These are phyloP conservation scores for Eugnorisma glareosa DNA, from an alignment of 2,888 invertebrate species.

Conservation along the genomic window DNA sequence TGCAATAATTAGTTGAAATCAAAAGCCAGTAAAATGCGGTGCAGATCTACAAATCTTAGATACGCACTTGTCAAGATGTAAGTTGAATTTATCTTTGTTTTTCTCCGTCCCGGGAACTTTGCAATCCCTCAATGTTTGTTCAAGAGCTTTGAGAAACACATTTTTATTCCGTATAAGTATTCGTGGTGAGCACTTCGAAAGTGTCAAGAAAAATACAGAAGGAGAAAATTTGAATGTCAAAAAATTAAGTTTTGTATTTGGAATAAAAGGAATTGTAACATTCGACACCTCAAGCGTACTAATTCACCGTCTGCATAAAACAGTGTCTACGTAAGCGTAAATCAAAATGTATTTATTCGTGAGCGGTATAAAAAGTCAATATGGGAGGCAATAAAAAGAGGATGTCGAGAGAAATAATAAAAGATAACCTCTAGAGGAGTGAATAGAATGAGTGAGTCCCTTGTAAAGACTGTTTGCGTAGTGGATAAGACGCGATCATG, in stretches of 20 bases:
- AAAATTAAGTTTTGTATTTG: conserved; percentile 42
- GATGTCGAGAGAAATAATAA: conserved; percentile 88
- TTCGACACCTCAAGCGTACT: conserved; percentile 84
- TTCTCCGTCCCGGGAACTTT: conserved; percentile 82
- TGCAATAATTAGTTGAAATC: conserved; percentile 78
- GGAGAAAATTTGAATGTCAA: background rate
- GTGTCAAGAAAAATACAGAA: conserved; percentile 36
- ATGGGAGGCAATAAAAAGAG: conserved; percentile 89
- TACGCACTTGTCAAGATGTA: conserved; percentile 77
- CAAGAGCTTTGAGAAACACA: conserved; percentile 80
- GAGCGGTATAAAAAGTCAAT: conserved; percentile 90
- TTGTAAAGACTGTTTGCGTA: conserved; percentile 90
- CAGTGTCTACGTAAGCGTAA: conserved; percentile 84
- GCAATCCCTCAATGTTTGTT: conserved; percentile 85
- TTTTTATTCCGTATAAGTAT: conserved; percentile 72
- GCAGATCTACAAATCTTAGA: conserved; percentile 76
- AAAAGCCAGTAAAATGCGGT: conserved; percentile 69
- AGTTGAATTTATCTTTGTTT: conserved; percentile 89
- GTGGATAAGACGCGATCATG: conserved; percentile 89
- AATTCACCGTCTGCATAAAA: conserved; percentile 86
- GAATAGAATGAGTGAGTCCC: conserved; percentile 88
- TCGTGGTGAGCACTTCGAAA: conserved; percentile 61
- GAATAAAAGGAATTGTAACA: conserved; percentile 66
- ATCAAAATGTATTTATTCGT: conserved; percentile 91
- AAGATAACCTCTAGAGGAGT: conserved; percentile 89